Percentiles rank a stretch among this genome's conserved stretches.
Conservation (phyloP, 2,113 vertebrate species). For the Rostratula benghalensis region DNA sequence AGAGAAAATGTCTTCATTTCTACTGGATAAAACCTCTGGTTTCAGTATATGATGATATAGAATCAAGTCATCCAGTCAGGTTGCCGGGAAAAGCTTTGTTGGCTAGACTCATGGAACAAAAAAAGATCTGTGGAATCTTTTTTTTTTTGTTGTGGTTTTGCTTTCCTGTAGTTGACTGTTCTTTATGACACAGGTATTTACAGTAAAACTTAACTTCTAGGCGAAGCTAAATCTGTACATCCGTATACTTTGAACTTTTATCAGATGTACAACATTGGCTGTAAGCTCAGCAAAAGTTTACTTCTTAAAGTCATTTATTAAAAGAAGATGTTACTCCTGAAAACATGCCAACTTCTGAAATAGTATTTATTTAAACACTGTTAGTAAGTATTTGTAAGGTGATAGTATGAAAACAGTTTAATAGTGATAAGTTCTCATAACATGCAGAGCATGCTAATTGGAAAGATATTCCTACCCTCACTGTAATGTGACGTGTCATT, state of each 20-base stretch:
- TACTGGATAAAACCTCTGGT: not conserved
- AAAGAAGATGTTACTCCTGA: not conserved
- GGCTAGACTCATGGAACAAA: not conserved
- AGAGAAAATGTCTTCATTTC: not conserved
- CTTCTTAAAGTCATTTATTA: not conserved
- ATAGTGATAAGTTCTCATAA: not conserved
- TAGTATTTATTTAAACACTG: not conserved
- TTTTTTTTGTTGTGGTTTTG: not conserved
- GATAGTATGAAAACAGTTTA: not conserved
- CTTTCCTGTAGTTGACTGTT: not conserved
- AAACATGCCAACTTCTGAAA: not conserved
- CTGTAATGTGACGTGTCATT: not conserved
- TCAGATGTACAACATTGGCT: not conserved
- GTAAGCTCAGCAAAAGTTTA: not conserved
- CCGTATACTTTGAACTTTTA: accelerated
- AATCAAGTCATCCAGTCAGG: not conserved
- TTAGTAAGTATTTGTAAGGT: not conserved
- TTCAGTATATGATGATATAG: not conserved
- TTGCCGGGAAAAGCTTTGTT: not conserved
- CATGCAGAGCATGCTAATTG: not conserved
- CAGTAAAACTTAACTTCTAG: not conserved
- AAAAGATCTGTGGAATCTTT: not conserved
- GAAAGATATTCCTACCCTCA: not conserved
- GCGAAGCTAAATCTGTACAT: not conserved
- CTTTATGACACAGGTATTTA: not conserved